A percentile compares a stretch with the other conserved stretches of the same genome.
Conservation (phyloP, 2,888 invertebrate species). For the Cyclophora albipunctata region DNA sequence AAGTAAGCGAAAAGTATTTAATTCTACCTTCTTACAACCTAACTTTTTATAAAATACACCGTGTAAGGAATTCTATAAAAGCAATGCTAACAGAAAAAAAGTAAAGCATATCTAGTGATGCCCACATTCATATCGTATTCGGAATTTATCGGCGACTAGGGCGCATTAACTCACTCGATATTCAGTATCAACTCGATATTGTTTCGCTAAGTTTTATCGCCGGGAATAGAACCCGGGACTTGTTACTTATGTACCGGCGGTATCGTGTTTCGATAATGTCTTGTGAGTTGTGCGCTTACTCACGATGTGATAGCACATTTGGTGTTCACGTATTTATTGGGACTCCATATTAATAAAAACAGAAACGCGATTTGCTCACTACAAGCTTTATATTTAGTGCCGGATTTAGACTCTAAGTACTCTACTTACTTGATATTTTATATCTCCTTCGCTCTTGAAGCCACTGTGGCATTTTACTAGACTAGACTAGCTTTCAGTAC, state of each 20-base stretch:
- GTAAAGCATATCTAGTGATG: slow-evolving; percentile 15
- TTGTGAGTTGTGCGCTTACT: slow-evolving; percentile 31
- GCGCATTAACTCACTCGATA: slow-evolving; percentile 50
- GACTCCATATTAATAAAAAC: slow-evolving; percentile 8
- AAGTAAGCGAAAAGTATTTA: too few species aligned
- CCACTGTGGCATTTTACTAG: too few species aligned
- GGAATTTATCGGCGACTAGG: slow-evolving; percentile 31
- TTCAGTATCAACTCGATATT: slow-evolving; percentile 61
- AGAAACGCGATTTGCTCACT: neutral
- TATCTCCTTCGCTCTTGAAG: too few species aligned
- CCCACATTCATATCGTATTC: slow-evolving; percentile 21
- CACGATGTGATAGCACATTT: slow-evolving; percentile 22
- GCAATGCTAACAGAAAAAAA: slow-evolving; percentile 5
- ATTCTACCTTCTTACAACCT: too few species aligned
- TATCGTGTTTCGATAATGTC: slow-evolving; percentile 62
- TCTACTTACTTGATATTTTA: too few species aligned
- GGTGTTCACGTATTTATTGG: slow-evolving; percentile 21
- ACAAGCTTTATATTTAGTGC: too few species aligned
- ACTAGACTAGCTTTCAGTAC: too few species aligned
- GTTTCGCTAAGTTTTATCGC: slow-evolving; percentile 57
- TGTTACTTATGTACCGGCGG: slow-evolving; percentile 51
- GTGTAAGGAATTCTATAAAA: too few species aligned
- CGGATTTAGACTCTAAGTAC: too few species aligned
- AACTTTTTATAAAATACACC: too few species aligned
- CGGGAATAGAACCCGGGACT: slow-evolving; percentile 43